Conservation (phyloP, 2,888 invertebrate genomes). For the Clunio marinus region DNA sequence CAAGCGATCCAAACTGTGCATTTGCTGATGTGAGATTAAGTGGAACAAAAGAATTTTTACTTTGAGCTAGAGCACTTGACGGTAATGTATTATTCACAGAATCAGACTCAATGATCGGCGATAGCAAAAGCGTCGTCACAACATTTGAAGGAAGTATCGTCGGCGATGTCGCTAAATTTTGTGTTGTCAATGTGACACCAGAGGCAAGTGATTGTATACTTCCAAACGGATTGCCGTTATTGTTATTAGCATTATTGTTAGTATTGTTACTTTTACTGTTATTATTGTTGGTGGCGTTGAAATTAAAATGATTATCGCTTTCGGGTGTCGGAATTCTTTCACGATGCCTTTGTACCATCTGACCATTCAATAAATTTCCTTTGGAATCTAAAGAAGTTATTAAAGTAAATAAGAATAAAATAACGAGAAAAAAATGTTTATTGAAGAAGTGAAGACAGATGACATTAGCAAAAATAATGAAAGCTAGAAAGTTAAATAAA, state of each 20-base stretch:
- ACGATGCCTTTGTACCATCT: constrained; percentile 64
- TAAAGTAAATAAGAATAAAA: too few species aligned
- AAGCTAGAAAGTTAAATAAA: background rate
- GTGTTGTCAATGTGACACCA: constrained; percentile 67
- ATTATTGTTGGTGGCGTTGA: constrained; percentile 46
- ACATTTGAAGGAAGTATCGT: constrained; percentile 52
- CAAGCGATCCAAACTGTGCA: constrained; percentile 31
- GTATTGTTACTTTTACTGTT: too few species aligned
- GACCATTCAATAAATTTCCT: constrained; percentile 56
- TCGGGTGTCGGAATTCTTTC: constrained; percentile 88
- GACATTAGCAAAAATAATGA: background rate
- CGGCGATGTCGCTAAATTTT: constrained; percentile 56
- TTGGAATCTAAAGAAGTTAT: constrained; percentile 62
- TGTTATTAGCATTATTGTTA: too few species aligned
- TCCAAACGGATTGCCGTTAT: constrained; percentile 48
- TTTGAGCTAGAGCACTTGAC: constrained; percentile 67
- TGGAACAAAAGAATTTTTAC: constrained; percentile 70
- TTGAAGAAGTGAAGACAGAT: too few species aligned
- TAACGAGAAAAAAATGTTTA: constrained; percentile 23
- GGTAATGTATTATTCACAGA: constrained; percentile 71
- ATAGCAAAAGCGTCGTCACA: constrained; percentile 68
- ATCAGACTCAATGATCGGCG: constrained; percentile 81
- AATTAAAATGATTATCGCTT: constrained; percentile 61
- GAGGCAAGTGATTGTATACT: constrained; percentile 47
- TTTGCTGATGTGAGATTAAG: constrained; percentile 55